Evolutionary conservation across 2,888 invertebrate species (phyloP).

Genomic region (Drosophila pseudotakahashii): DNA sequence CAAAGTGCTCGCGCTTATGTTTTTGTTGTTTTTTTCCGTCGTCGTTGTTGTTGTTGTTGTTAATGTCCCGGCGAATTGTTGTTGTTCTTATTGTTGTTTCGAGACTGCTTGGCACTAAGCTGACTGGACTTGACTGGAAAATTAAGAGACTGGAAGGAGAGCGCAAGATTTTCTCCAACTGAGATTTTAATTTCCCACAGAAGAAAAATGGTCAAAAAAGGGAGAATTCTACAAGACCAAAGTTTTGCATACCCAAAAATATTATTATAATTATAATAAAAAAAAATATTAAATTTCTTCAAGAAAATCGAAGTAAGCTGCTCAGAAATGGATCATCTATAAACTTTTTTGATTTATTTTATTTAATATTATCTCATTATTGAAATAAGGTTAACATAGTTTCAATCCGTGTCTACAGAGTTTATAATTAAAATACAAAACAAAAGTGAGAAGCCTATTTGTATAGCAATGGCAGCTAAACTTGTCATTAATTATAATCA

Average conservation of each 20-base stretch:
- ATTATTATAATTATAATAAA: too few relatives aligned
- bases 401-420: too few relatives aligned
- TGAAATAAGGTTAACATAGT: too few relatives aligned
- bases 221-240: too few relatives aligned
- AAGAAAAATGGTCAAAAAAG: not conserved
- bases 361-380: too few relatives aligned
- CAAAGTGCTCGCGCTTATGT: conserved; percentile 34
- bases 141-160: conserved; percentile 31
- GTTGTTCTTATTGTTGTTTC: conserved; percentile 25
- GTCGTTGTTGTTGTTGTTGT: conserved; percentile 15
- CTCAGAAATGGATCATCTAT: too few relatives aligned
- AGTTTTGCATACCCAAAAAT: too few relatives aligned
- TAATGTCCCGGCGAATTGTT: not conserved
- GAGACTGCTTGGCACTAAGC: conserved; percentile 37
- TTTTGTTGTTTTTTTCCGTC: conserved; percentile 1
- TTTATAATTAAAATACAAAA: not conserved
- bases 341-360: too few relatives aligned
- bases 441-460: too few relatives aligned
- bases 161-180: not conserved
- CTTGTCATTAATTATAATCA: conserved; percentile 35
- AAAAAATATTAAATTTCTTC: too few relatives aligned
- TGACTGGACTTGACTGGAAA: conserved; percentile 28
- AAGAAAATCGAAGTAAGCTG: too few relatives aligned
- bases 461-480: conserved; percentile 4
- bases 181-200: conserved; percentile 8